Evolutionary conservation across 2,113 vertebrate species (phyloP), one percentile per base, ranked within the genome.

Genomic region (Lontra canadensis): DNA sequence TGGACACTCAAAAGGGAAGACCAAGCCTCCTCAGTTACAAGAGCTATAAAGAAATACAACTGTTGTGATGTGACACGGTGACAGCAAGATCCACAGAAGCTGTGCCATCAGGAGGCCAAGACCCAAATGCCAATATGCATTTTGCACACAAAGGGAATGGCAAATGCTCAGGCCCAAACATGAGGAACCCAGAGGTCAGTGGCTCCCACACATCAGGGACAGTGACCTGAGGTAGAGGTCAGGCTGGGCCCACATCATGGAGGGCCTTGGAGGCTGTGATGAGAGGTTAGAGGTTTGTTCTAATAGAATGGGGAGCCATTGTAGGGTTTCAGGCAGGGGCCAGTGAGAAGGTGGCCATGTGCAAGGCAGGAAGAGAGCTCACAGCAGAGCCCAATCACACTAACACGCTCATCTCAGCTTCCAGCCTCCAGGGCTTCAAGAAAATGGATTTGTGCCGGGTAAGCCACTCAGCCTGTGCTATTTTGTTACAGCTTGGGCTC

Each of bases 221-320:
- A 34, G 31, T 42, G 49, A 12, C 14, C 0, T 20, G 79, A 44
- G 67, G 49, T 86, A 82, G 29, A 63, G 49, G 31, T 47, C 74
- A 55, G 13, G 23, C 31, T 4, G 2, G 23, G 44, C 20, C 3
- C 6, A 2, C 17, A 39, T 15, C 6, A 0, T 2, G 2, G 11
- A 74, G 17, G 52, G 8, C 34, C 6, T 1, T 2, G 1, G 47
- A 31, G 61, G 36, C 23, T 47, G 9, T 26, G 47, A 89, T 5
- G 15, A 59, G 36, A 81, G 25, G 26, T 23, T 5, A 34, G 8
- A 18, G 8, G 14, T 81, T 36, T 61, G 8, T 14, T 42, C 39
- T 15, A 34, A 17, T 0, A 14, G 39, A 23, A 23, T 4, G 6
- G 8, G 36, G 20, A 82, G 34, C 47, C 5, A 34, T 0, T 15